phyloP scores from a whole-genome alignment of 1,140 invertebrate species.

The Temnothorax longispinosus region DNA sequence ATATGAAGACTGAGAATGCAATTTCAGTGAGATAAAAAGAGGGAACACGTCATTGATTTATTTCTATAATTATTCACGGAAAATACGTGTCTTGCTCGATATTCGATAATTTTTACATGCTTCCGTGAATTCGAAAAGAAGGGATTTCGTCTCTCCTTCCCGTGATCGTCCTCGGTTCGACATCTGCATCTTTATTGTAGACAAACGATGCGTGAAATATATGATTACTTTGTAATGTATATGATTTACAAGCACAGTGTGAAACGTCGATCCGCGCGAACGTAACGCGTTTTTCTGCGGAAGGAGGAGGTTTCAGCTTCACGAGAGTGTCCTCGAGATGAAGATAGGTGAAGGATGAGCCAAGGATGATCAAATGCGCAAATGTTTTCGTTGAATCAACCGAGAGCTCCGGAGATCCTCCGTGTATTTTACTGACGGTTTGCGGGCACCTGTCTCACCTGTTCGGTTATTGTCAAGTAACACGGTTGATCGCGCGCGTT shows the following conservation, averaged over 20 bases:
- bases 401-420: neutral
- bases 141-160: neutral
- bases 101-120: neutral
- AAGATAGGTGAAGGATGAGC: neutral
- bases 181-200: neutral
- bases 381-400: constrained; percentile 32
- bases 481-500: constrained; percentile 1
- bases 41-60: neutral
- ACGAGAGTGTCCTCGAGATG: constrained; percentile 35
- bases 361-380: constrained; percentile 39
- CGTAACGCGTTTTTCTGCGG: neutral
- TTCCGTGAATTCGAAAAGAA: neutral
- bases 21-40: neutral
- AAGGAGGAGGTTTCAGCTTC: neutral
- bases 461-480: neutral
- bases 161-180: neutral
- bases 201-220: neutral
- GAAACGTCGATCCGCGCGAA: neutral
- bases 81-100: neutral
- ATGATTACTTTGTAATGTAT: neutral
- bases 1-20: neutral
- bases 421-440: neutral
- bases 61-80: neutral
- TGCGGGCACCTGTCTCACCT: constrained; percentile 22
- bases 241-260: neutral